Conservation (phyloP, 1,140 invertebrate species). For the Samia ricini region DNA sequence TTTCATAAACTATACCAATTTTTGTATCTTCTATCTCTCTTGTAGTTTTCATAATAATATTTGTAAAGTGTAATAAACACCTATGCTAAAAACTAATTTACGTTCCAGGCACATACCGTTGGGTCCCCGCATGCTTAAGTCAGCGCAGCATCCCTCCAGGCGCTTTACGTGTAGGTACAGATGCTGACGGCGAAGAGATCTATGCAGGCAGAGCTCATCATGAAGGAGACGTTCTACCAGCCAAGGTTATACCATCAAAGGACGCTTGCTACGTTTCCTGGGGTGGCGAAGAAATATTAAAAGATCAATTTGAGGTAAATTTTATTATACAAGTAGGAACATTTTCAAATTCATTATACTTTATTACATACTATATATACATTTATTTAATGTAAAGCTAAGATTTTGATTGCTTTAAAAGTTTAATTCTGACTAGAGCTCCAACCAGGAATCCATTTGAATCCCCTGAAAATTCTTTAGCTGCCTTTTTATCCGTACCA, state of each 20-base stretch:
- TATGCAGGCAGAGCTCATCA: conserved; percentile 86
- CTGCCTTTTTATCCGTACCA: neutral
- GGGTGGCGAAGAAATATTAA: conserved; percentile 80
- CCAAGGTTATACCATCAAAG: conserved; percentile 85
- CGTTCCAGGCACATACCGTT: conserved; percentile 63
- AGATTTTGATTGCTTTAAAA: too few species aligned
- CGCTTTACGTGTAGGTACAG: conserved; percentile 84
- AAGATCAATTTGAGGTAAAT: conserved; percentile 82
- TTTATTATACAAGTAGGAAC: too few species aligned
- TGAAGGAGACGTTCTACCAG: conserved; percentile 85
- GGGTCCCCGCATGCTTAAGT: conserved; percentile 69
- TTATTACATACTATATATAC: neutral
- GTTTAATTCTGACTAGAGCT: too few species aligned
- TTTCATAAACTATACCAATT: too few species aligned
- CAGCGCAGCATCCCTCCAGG: conserved; percentile 67
- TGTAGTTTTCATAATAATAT: too few species aligned
- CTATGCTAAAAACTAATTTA: neutral
- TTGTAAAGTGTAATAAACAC: neutral
- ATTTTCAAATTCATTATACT: neutral
- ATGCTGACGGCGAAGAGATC: conserved; percentile 84
- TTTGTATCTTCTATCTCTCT: too few species aligned
- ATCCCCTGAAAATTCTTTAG: neutral
- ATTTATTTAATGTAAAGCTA: too few species aligned
- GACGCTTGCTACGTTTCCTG: conserved; percentile 82
- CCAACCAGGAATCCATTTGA: too few species aligned